Evolutionary conservation across 2,888 invertebrate genomes (phyloP).

Genomic region (Synanthedon andrenaeformis): DNA sequence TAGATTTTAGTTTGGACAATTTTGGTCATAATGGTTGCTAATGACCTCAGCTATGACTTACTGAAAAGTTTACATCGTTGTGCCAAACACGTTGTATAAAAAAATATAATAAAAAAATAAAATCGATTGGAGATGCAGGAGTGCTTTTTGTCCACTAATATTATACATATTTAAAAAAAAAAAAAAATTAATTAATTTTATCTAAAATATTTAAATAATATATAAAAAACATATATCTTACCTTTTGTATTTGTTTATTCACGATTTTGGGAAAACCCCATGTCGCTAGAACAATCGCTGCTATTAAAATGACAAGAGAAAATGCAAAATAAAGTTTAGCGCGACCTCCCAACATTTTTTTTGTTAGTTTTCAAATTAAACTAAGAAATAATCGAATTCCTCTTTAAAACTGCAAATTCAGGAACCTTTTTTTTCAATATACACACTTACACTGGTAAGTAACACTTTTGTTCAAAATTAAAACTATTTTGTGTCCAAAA

Average conservation of each 20-base stretch:
- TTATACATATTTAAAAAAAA: no score
- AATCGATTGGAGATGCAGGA: no score
- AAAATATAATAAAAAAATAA: no score
- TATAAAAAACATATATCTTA: constrained; percentile 19
- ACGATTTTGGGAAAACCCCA: constrained; percentile 65
- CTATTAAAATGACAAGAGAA: constrained; percentile 40
- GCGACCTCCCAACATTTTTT: constrained; percentile 45
- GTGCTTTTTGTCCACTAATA: no score
- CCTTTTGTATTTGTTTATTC: constrained; percentile 55
- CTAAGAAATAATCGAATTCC: background rate
- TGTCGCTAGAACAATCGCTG: constrained; percentile 48
- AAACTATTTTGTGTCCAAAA: background rate
- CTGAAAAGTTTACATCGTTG: no score
- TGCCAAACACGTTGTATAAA: no score
- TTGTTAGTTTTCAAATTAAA: background rate
- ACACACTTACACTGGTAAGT: background rate
- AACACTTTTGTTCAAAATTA: background rate
- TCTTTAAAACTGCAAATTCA: background rate
- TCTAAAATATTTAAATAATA: no score
- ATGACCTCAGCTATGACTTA: no score
- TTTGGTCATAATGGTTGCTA: no score
- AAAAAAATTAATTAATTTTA: no score
- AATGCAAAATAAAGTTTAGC: constrained; percentile 35
- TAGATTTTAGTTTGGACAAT: no score
- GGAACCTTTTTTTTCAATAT: background rate